Percentiles rank a stretch among this genome's conserved stretches.
Evolutionary conservation across 2,888 invertebrate species (phyloP).

Genomic region (Agrenia bidenticulata): DNA sequence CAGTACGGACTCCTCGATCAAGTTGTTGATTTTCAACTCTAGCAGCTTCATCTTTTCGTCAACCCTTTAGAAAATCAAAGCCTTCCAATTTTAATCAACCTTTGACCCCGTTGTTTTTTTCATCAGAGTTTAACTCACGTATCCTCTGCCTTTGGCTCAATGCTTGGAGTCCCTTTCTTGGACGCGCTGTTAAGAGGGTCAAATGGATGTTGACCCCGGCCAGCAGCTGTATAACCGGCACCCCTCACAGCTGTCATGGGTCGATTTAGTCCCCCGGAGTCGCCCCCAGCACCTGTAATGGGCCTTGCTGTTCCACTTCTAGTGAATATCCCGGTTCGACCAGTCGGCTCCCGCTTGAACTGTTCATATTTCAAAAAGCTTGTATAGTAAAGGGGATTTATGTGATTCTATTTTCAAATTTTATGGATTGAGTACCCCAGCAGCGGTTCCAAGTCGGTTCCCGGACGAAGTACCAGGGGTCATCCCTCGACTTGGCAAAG

Average conservation of each 20-base stretch:
- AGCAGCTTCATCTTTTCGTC: slow-evolving; percentile 88
- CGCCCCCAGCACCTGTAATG: slow-evolving; percentile 51
- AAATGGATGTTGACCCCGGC: slow-evolving; percentile 61
- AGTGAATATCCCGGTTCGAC: slow-evolving; percentile 42
- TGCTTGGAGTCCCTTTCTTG: slow-evolving; percentile 62
- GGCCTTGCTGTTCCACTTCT: slow-evolving; percentile 50
- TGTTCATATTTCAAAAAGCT: slow-evolving; percentile 14
- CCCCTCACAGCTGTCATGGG: slow-evolving; percentile 97
- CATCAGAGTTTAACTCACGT: slow-evolving; percentile 64
- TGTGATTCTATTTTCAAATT: neutral
- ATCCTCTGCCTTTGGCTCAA: slow-evolving; percentile 75
- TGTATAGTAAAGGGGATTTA: neutral
- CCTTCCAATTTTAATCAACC: too few species aligned
- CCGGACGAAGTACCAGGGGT: slow-evolving; percentile 50
- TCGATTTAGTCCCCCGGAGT: slow-evolving; percentile 58
- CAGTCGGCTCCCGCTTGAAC: slow-evolving; percentile 48
- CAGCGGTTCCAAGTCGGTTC: slow-evolving; percentile 45
- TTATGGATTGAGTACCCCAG: slow-evolving; percentile 35
- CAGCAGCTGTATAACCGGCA: slow-evolving; percentile 87
- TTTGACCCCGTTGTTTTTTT: too few species aligned
- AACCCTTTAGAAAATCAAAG: slow-evolving; percentile 64
- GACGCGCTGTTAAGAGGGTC: slow-evolving; percentile 73
- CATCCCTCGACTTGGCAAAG: slow-evolving; percentile 48
- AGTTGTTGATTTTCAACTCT: slow-evolving; percentile 82
- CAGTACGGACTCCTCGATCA: slow-evolving; percentile 87